Percentiles rank a stretch among this genome's conserved stretches.
Conservation (phyloP, 2,113 vertebrate genomes). For the Gymnorhina tibicen region DNA sequence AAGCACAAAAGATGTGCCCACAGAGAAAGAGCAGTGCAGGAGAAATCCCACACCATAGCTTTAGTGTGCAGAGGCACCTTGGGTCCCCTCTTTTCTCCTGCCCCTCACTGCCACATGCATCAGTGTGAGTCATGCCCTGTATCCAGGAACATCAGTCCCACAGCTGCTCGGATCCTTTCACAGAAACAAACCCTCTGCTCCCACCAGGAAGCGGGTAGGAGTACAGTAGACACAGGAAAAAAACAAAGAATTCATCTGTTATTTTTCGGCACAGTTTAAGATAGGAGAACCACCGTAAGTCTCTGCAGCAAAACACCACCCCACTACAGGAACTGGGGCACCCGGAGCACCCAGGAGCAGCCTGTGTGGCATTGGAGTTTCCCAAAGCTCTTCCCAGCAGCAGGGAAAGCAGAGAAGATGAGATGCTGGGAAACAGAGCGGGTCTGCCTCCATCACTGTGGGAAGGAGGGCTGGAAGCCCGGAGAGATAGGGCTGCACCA, state of each 20-base stretch:
- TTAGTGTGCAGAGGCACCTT: background rate
- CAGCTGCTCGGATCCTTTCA: background rate
- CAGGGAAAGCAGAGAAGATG: background rate
- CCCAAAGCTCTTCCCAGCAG: background rate
- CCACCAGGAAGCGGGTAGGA: background rate
- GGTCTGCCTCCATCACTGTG: background rate
- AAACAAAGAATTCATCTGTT: background rate
- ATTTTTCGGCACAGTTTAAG: background rate
- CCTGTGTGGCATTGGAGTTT: background rate
- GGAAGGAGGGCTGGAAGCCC: background rate
- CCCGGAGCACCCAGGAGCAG: background rate
- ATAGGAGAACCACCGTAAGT: background rate
- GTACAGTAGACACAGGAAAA: background rate
- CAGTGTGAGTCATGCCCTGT: background rate
- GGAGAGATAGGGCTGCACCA: conserved; percentile 9
- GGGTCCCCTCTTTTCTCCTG: background rate
- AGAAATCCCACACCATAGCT: background rate
- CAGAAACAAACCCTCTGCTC: background rate
- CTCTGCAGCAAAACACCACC: background rate
- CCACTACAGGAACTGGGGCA: background rate
- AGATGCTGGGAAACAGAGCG: background rate
- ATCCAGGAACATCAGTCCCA: background rate
- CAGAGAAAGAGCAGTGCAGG: background rate
- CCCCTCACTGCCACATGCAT: background rate
- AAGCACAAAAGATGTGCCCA: background rate